Base-by-base conservation (phyloP, 2,888 invertebrate genomes). In the Schizaphis graminum region DNA sequence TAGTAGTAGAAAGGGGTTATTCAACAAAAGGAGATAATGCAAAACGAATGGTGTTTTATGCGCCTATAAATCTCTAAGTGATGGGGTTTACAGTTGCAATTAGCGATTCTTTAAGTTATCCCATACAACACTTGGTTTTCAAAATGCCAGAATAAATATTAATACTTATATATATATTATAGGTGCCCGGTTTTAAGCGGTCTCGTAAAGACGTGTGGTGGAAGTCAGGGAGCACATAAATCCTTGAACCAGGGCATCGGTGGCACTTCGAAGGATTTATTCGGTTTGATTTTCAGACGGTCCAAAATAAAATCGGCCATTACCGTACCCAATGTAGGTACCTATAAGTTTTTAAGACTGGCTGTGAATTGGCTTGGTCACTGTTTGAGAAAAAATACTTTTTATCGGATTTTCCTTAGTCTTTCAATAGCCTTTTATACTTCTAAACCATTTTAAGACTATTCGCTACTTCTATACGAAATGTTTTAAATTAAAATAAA, bases 231-330 rank as follows among this genome's bases (percentile, higher is more conserved):
- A 8, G 57, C 35, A 47, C 92, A 87, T 92, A 92, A 92, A 87
- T 87, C 61, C 87, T 87, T 35, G 28, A 67, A 67, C 57, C 91
- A 8, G n/a, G 84, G 49, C 4, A 41, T 21, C 41, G 49, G 77
- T 49, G 84, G 53, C 21, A 28, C 89, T 26, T n/a, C 77, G 16
- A 28, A 53, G 61, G 89, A 93, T 93, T 92, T 88, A 92, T 92
- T 88, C 56, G 53, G 89, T 93, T 89, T 67, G 92, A 92, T 92
- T 92, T 77, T 53, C 92, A 44, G n/a, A n/a, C 53, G 57, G 88
- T 88, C 87, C 28, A 67, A 93, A 93, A 89, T 89, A 53, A 93
- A 93, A 89, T 93, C 11, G 89, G 28, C 88, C 53, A 41, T 92
- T 67, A 87, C n/a, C 16, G 89, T 24, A 24, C 13, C 57, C 77